Conservation (phyloP, 2,888 invertebrate species). For the Gerris lacustris region DNA sequence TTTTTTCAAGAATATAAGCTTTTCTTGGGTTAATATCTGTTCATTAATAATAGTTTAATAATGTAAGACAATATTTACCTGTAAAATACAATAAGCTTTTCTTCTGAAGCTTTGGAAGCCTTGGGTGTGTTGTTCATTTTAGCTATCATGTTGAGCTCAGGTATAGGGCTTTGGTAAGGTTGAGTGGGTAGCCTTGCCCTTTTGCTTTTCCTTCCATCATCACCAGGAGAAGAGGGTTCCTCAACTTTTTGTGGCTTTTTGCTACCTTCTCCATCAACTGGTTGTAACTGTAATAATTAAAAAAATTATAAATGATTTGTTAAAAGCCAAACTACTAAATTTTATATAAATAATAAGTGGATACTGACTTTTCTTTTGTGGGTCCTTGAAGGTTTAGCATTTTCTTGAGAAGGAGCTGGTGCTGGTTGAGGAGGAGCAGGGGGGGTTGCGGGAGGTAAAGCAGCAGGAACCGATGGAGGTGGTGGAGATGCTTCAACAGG, state of each 20-base stretch:
- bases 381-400: slow-evolving; percentile 18
- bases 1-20: too few species aligned
- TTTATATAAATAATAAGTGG: neutral
- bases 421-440: slow-evolving; percentile 28
- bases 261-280: slow-evolving; percentile 10
- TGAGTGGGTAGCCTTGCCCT: slow-evolving; percentile 55
- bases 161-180: slow-evolving; percentile 69
- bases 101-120: slow-evolving; percentile 50
- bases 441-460: neutral
- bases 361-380: slow-evolving; percentile 7
- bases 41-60: too few species aligned
- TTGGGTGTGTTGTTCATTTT: slow-evolving; percentile 50
- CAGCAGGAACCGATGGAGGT: slow-evolving; percentile 9
- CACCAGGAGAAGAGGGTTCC: slow-evolving; percentile 34
- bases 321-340: neutral
- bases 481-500: neutral
- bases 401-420: slow-evolving; percentile 31
- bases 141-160: slow-evolving; percentile 62
- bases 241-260: slow-evolving; percentile 16
- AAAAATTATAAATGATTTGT: slow-evolving; percentile 3
- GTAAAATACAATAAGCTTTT: slow-evolving; percentile 74
- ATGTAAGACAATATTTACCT: slow-evolving; percentile 44
- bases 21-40: too few species aligned
- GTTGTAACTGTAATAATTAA: slow-evolving; percentile 9
- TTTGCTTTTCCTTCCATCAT: slow-evolving; percentile 41